Percentiles rank a stretch among this genome's conserved stretches.
phyloP scores from a whole-genome alignment of 1,140 invertebrate species.

The Meteorus sp. region DNA sequence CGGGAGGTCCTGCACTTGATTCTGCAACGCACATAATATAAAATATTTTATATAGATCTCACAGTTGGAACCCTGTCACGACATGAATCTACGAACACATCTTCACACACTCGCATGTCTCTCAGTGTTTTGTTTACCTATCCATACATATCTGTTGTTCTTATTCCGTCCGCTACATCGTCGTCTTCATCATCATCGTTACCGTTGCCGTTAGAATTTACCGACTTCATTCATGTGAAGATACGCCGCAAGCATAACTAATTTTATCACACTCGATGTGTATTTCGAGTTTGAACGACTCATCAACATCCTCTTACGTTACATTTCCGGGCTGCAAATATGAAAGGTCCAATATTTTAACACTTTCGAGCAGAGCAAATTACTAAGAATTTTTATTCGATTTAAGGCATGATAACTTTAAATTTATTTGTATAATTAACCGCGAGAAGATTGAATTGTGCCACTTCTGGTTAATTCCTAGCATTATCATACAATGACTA shows the following conservation, averaged over 20 bases:
- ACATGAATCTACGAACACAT: neutral
- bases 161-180: neutral
- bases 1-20: constrained; percentile 16
- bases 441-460: too few relatives aligned
- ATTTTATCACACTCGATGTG: constrained; percentile 1
- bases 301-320: neutral
- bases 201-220: constrained; percentile 27
- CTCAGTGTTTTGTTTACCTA: neutral
- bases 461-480: too few relatives aligned
- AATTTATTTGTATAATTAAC: too few relatives aligned
- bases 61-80: too few relatives aligned
- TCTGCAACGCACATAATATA: neutral
- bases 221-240: constrained; percentile 41
- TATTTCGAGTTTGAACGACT: constrained; percentile 6
- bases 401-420: too few relatives aligned
- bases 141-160: neutral
- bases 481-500: too few relatives aligned
- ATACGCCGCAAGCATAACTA: constrained; percentile 28
- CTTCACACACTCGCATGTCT: neutral
- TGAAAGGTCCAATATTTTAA: too few relatives aligned
- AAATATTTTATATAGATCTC: neutral
- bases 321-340: neutral
- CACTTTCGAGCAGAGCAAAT: too few relatives aligned
- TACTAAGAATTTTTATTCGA: too few relatives aligned
- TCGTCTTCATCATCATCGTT: neutral